Evolutionary conservation across 2,113 vertebrate genomes (phyloP).

Genomic region (Oophaga pumilio): DNA sequence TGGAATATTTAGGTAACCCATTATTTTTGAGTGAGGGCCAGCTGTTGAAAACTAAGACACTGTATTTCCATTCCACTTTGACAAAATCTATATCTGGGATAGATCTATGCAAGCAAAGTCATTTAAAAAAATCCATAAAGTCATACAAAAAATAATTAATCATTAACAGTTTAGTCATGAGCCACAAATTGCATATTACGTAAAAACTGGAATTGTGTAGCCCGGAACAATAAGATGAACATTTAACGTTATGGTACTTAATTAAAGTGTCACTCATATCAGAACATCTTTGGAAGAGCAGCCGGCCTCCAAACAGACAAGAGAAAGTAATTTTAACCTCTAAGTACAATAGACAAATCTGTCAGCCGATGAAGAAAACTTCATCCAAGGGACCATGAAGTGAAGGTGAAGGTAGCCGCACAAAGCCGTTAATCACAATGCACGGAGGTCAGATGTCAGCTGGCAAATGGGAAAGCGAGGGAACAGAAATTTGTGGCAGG

Average conservation of each 20-base stretch:
- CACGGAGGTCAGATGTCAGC: constrained; percentile 14
- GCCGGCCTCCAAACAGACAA: background rate
- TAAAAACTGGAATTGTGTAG: constrained; percentile 8
- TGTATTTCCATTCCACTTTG: background rate
- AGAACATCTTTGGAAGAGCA: background rate
- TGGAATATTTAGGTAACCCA: no score
- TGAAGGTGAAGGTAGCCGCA: constrained; percentile 10
- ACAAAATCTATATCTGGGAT: background rate
- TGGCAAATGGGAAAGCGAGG: background rate
- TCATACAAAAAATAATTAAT: background rate
- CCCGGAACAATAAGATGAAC: constrained; percentile 3
- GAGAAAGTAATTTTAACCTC: constrained; percentile 24
- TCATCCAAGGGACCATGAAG: background rate
- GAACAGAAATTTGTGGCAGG: background rate
- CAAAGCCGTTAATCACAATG: background rate
- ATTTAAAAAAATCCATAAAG: background rate
- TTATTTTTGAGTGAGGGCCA: no score
- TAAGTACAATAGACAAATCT: constrained; percentile 6
- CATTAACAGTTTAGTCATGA: background rate
- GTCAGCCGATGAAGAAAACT: background rate
- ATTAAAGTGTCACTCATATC: constrained; percentile 31
- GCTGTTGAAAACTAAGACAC: no score
- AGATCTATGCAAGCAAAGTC: background rate
- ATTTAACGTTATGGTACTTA: background rate
- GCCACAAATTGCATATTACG: background rate